Evolutionary conservation across 2,797 vertebrate genomes (phyloP).

Genomic region (Brachyalestes nurse): DNA sequence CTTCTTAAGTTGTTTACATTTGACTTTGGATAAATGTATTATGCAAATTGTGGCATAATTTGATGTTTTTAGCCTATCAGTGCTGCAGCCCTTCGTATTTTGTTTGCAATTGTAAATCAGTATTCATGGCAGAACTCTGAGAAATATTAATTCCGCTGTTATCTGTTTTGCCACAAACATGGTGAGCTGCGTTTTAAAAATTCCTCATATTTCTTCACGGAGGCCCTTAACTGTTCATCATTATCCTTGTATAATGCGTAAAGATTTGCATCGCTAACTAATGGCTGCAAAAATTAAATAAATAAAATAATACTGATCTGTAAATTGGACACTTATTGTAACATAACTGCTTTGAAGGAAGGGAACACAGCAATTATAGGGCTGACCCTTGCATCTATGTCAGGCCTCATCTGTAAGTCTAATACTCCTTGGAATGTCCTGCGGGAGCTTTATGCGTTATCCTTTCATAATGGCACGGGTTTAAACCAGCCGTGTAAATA

Average conservation of each 20-base stretch:
- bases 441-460: slow-evolving; percentile 21
- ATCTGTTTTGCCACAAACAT: background rate
- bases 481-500: slow-evolving; percentile 41
- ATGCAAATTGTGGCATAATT: slow-evolving; percentile 2
- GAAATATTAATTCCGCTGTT: background rate
- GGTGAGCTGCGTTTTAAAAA: no score
- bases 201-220: background rate
- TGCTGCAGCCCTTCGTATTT: background rate
- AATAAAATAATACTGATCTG: background rate
- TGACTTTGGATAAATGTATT: background rate
- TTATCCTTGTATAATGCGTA: slow-evolving; percentile 7
- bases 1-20: slow-evolving; percentile 2
- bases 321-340: background rate
- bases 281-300: slow-evolving; percentile 2
- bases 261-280: background rate
- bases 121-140: background rate
- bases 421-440: slow-evolving; percentile 17
- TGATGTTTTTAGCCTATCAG: background rate
- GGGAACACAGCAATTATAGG: slow-evolving; percentile 3
- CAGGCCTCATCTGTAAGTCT: slow-evolving; percentile 23
- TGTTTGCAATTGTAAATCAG: slow-evolving; percentile 8
- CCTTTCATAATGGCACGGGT: slow-evolving; percentile 29
- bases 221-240: background rate
- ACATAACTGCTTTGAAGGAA: slow-evolving; percentile 16
- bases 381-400: slow-evolving; percentile 3